Percentiles rank a stretch among this genome's conserved stretches.
Evolutionary conservation across 2,113 vertebrate species (phyloP).

Genomic region (Pithys albifrons): DNA sequence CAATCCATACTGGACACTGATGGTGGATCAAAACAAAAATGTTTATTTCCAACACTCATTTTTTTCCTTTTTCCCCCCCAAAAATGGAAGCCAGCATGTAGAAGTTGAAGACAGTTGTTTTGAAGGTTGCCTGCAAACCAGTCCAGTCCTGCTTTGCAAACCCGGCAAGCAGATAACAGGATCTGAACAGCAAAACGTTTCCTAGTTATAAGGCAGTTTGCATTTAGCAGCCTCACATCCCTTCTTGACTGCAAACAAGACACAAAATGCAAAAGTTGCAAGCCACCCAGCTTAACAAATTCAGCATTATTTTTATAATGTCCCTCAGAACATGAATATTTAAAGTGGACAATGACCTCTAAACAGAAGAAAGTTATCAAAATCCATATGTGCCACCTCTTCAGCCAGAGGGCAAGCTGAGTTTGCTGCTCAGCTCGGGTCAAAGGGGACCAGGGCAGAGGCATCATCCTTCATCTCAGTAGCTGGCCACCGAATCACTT

Average conservation of each 20-base stretch:
- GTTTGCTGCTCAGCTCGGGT: not conserved
- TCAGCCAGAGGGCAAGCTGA: constrained; percentile 21
- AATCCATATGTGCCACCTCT: constrained; percentile 42
- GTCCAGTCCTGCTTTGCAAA: not conserved
- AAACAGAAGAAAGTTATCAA: constrained; percentile 39
- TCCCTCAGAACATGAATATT: constrained; percentile 52
- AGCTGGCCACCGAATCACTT: not conserved
- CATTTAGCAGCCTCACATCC: not conserved
- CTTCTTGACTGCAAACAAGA: not conserved
- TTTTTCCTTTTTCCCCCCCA: rapidly evolving
- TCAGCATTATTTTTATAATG: constrained; percentile 52
- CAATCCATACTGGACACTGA: rapidly evolving
- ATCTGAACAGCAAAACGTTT: not conserved
- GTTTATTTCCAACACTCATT: not conserved
- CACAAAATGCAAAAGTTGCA: constrained; percentile 18
- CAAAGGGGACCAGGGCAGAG: not conserved
- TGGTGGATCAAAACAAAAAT: not conserved
- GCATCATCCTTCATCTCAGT: not conserved
- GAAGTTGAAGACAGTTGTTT: not conserved
- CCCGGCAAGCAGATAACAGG: not conserved
- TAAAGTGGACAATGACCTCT: constrained; percentile 31
- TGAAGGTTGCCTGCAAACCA: not conserved
- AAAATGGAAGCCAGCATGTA: not conserved
- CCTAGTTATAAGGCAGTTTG: not conserved
- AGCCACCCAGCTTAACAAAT: not conserved